A percentile compares a stretch with the other conserved stretches of the same genome.
Conservation (phyloP, 2,888 invertebrate species). For the Epirrhoe tristata region DNA sequence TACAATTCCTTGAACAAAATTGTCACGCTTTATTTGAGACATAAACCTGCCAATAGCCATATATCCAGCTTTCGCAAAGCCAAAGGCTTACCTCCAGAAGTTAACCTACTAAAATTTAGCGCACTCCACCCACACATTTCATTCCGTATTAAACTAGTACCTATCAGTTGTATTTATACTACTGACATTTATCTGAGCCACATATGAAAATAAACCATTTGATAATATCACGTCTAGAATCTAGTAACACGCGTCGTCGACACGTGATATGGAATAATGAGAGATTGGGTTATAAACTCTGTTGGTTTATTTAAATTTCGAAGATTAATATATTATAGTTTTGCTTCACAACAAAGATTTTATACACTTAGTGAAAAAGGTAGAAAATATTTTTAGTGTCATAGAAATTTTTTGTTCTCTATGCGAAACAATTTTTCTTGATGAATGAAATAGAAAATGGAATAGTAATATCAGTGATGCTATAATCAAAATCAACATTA, state of each 20-base stretch:
- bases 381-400: no score
- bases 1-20: no score
- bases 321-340: background rate
- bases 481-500: no score
- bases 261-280: constrained; percentile 30
- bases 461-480: no score
- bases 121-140: constrained; percentile 28
- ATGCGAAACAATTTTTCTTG: no score
- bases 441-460: no score
- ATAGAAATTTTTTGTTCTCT: no score
- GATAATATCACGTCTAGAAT: constrained; percentile 27
- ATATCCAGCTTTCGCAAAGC: constrained; percentile 9
- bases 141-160: constrained; percentile 32
- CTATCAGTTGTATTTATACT: constrained; percentile 53
- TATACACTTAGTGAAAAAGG: no score
- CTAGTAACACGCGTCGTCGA: constrained; percentile 21
- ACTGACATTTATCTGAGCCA: constrained; percentile 55
- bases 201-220: constrained; percentile 50
- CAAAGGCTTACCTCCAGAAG: constrained; percentile 2
- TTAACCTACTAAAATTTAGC: constrained; percentile 30
- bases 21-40: background rate
- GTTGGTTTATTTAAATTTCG: constrained; percentile 19
- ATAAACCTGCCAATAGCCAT: constrained; percentile 3
- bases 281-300: constrained; percentile 16
- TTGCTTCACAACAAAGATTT: background rate